Conservation (phyloP, 2,888 invertebrate genomes). For the Cotesia congregata region DNA sequence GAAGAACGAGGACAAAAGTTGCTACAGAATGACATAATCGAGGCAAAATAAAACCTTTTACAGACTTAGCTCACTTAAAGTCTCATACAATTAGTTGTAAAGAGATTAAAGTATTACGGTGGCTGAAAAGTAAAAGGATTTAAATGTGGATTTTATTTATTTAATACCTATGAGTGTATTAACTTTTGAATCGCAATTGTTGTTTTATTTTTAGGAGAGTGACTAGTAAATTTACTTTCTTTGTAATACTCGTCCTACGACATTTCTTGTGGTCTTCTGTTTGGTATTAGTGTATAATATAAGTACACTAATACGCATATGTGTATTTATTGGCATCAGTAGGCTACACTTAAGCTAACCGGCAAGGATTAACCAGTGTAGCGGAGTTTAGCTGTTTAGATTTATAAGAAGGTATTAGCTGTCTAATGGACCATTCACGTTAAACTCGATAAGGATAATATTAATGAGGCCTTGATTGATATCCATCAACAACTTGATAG, state of each 20-base stretch:
- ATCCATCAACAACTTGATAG: constrained; percentile 35
- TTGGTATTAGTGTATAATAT: neutral
- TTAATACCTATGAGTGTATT: neutral
- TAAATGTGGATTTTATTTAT: neutral
- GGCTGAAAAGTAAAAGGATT: neutral
- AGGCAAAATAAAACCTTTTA: neutral
- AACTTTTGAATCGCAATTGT: neutral
- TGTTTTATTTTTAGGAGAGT: neutral
- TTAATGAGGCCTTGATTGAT: constrained; percentile 43
- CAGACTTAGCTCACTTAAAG: neutral
- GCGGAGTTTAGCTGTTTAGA: neutral
- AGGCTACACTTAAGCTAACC: constrained; percentile 5
- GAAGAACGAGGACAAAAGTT: too few relatives aligned
- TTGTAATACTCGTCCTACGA: neutral
- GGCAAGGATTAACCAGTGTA: constrained; percentile 1
- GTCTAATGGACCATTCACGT: constrained; percentile 23
- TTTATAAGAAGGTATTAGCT: constrained; percentile 1
- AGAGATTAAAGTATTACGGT: neutral
- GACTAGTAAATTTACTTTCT: neutral
- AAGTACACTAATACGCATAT: neutral
- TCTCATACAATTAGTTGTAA: neutral
- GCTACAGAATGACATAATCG: too few relatives aligned
- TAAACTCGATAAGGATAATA: constrained; percentile 22
- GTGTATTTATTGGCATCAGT: neutral
- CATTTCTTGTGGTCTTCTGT: constrained; percentile 6